Conservation (phyloP, 2,888 invertebrate species). For the Euphydryas editha region DNA sequence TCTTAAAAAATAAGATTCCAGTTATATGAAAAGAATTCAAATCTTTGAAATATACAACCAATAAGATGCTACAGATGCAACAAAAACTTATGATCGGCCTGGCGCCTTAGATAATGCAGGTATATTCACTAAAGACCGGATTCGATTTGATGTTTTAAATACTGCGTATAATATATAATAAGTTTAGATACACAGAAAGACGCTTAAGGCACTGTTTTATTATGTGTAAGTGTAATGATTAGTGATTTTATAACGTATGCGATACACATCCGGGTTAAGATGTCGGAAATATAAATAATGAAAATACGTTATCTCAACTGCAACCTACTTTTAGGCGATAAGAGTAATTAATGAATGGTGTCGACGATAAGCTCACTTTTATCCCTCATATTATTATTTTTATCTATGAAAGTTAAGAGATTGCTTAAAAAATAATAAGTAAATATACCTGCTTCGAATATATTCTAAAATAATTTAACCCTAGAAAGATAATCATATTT, state of each 20-base stretch:
- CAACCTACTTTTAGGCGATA: slow-evolving; percentile 61
- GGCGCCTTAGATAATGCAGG: no score
- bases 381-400: slow-evolving; percentile 57
- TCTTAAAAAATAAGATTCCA: no score
- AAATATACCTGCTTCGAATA: slow-evolving; percentile 14
- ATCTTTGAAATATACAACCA: no score
- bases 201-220: background rate
- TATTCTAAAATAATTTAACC: background rate
- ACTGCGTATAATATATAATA: background rate
- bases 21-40: no score
- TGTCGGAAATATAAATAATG: slow-evolving; percentile 39
- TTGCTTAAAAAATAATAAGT: slow-evolving; percentile 21
- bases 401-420: slow-evolving; percentile 63
- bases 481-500: no score
- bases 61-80: no score
- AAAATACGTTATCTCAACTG: slow-evolving; percentile 46
- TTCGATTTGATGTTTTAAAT: no score
- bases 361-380: slow-evolving; percentile 58
- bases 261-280: slow-evolving; percentile 35
- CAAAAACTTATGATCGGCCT: no score
- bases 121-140: no score
- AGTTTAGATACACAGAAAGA: background rate
- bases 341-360: slow-evolving; percentile 71
- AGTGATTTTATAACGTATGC: slow-evolving; percentile 12
- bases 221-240: background rate